phyloP scores from a whole-genome alignment of 2,888 invertebrate species.

The Auanema sp. region DNA sequence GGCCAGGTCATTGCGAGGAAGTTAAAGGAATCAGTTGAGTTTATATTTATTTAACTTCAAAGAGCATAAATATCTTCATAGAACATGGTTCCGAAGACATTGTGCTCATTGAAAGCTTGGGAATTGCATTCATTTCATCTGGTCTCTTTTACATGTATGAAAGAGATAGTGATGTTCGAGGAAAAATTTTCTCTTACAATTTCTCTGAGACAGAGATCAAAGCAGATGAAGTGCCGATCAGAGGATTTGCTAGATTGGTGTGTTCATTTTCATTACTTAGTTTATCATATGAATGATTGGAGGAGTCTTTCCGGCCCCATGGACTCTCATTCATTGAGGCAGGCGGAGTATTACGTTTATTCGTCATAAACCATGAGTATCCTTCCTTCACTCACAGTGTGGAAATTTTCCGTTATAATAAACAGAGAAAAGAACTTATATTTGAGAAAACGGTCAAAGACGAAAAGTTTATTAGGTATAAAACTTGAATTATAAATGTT shows the following conservation, averaged over 20 bases:
- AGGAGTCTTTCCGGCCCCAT: conserved; percentile 42
- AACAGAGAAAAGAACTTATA: conserved; percentile 21
- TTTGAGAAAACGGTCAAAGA: conserved; percentile 35
- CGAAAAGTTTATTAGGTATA: conserved; percentile 31
- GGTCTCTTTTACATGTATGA: conserved; percentile 36
- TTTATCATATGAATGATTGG: conserved; percentile 1
- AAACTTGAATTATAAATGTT: not conserved
- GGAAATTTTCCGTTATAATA: conserved; percentile 36
- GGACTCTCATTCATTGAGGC: conserved; percentile 37
- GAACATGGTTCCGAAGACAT: conserved; percentile 48
- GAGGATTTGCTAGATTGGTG: conserved; percentile 15
- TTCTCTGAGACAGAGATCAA: conserved; percentile 21
- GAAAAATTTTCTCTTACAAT: conserved; percentile 42
- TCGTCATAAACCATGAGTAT: conserved; percentile 31
- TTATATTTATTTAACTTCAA: not conserved
- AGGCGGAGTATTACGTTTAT: conserved; percentile 36
- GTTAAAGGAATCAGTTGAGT: conserved; percentile 30
- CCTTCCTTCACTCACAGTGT: conserved; percentile 35
- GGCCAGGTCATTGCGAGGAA: conserved; percentile 35
- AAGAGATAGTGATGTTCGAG: conserved; percentile 8
- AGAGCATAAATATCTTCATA: conserved; percentile 16
- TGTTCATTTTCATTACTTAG: not conserved
- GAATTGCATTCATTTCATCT: conserved; percentile 43
- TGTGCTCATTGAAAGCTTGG: conserved; percentile 27
- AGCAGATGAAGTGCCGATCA: conserved; percentile 14